Conservation (phyloP, 2,888 invertebrate species). For the Flabesymbios commensalis region DNA sequence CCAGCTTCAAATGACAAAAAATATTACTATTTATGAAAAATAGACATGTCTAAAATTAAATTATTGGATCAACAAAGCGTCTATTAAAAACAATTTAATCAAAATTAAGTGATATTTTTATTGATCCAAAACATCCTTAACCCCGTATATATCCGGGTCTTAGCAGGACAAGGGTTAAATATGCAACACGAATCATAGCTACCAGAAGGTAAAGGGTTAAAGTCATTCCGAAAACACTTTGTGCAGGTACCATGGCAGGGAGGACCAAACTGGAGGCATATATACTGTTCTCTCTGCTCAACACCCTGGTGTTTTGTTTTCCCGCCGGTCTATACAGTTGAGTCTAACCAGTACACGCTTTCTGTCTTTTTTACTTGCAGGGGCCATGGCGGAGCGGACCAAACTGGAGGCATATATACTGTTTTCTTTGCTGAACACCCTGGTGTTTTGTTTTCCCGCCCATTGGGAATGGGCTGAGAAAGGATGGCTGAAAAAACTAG, state of each 20-base stretch:
- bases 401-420: constrained; percentile 52
- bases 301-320: constrained; percentile 55
- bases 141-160: too few species aligned
- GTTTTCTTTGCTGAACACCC: constrained; percentile 52
- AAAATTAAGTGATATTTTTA: too few species aligned
- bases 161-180: too few species aligned
- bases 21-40: too few species aligned
- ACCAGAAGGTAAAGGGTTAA: too few species aligned
- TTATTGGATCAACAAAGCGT: too few species aligned
- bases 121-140: too few species aligned
- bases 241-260: constrained; percentile 55
- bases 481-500: constrained; percentile 48
- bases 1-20: too few species aligned
- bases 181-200: too few species aligned
- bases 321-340: constrained; percentile 52
- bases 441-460: constrained; percentile 59
- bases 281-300: constrained; percentile 51
- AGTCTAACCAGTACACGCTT: background rate
- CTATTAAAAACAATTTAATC: too few species aligned
- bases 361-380: constrained; percentile 11
- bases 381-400: constrained; percentile 58
- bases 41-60: too few species aligned
- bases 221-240: too few species aligned
- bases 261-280: constrained; percentile 53
- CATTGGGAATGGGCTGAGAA: constrained; percentile 61